phyloP scores from a whole-genome alignment of 2,888 invertebrate genomes.

The Linnaemya vulpina region DNA sequence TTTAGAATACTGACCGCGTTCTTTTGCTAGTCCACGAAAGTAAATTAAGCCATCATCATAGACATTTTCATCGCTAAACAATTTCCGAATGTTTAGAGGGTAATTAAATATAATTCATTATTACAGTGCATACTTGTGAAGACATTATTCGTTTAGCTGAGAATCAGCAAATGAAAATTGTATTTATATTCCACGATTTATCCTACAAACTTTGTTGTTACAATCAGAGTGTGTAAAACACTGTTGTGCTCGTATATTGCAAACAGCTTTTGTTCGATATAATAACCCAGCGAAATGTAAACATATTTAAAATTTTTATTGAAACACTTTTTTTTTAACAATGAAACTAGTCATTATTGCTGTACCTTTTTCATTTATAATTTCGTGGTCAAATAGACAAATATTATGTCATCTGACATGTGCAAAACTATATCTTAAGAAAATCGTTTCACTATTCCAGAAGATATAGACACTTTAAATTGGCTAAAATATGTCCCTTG shows the following conservation, averaged over 20 bases:
- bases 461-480: too few species aligned
- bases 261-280: not conserved
- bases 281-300: slow-evolving; percentile 17
- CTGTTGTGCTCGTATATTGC: not conserved
- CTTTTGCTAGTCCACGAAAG: too few species aligned
- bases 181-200: not conserved
- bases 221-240: slow-evolving; percentile 36
- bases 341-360: too few species aligned
- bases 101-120: not conserved
- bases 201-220: slow-evolving; percentile 4
- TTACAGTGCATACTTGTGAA: not conserved
- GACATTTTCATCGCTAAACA: too few species aligned
- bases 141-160: slow-evolving; percentile 11
- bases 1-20: too few species aligned
- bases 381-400: too few species aligned
- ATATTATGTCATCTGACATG: too few species aligned
- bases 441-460: too few species aligned
- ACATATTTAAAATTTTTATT: not conserved
- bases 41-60: too few species aligned
- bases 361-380: not conserved
- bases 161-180: slow-evolving; percentile 8
- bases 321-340: too few species aligned
- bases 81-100: not conserved
- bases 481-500: too few species aligned
- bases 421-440: too few species aligned